Conservation (phyloP, 1,140 invertebrate species). For the Neodiprion pinetum region DNA sequence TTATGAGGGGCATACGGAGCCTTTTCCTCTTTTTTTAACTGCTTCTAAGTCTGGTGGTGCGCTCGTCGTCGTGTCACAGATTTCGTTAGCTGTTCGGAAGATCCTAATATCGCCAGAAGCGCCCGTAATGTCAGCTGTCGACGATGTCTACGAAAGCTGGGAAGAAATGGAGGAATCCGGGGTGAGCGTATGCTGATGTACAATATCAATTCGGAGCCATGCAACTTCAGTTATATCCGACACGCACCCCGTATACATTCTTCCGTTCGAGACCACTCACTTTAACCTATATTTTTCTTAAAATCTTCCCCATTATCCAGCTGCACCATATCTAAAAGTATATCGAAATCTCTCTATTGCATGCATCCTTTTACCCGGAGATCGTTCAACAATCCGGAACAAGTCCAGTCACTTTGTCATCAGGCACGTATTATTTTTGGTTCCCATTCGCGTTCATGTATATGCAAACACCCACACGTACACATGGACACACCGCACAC, state of each 20-base stretch:
- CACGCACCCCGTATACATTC: too few species aligned
- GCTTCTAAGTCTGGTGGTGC: neutral
- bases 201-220: neutral
- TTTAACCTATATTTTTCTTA: conserved; percentile 19
- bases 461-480: too few species aligned
- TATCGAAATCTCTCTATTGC: too few species aligned
- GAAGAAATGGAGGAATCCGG: conserved; percentile 81
- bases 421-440: too few species aligned
- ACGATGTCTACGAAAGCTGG: conserved; percentile 79
- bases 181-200: conserved; percentile 53
- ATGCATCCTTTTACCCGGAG: neutral
- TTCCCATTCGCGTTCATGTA: too few species aligned
- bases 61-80: neutral
- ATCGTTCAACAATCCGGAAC: too few species aligned
- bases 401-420: too few species aligned
- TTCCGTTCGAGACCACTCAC: conserved; percentile 23
- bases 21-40: neutral
- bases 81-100: neutral
- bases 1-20: neutral
- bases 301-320: conserved; percentile 1
- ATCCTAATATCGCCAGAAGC: neutral
- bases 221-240: conserved; percentile 7
- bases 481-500: too few species aligned
- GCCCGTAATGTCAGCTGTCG: conserved; percentile 60
- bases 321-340: too few species aligned